These are phyloP conservation scores for Dicrurus megarhynchus DNA, from an alignment of 2,113 vertebrate genomes.

Conservation along the genomic window DNA sequence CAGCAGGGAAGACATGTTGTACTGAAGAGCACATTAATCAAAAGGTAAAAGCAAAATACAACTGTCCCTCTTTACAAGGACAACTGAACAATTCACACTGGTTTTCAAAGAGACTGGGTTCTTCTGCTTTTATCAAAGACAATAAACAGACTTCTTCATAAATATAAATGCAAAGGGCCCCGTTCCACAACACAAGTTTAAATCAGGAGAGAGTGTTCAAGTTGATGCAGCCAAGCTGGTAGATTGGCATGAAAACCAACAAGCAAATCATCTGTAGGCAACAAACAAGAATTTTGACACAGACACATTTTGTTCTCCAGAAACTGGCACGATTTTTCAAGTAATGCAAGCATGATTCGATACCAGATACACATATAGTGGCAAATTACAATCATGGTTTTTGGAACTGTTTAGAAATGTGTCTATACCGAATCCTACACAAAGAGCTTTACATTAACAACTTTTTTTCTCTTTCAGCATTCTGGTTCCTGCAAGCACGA, in stretches of 20 bases:
- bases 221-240: not conserved
- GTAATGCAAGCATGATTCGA: not conserved
- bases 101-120: not conserved
- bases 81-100: not conserved
- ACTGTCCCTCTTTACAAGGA: not conserved
- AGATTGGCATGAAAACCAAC: not conserved
- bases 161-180: not conserved
- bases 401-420: not conserved
- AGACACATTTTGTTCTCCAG: not conserved
- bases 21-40: not conserved
- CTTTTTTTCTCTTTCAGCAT: not conserved
- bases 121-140: not conserved
- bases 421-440: not conserved
- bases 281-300: not conserved
- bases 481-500: not conserved
- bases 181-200: not conserved
- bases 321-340: not conserved
- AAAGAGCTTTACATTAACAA: not conserved
- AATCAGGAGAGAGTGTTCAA: not conserved
- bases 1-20: not conserved
- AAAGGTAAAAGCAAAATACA: not conserved
- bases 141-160: constrained; percentile 4
- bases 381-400: not conserved
- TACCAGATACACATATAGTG: not conserved
- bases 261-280: not conserved